Evolutionary conservation across 2,888 invertebrate species (phyloP).

Genomic region (Galeopsomyia nigrocyanea): DNA sequence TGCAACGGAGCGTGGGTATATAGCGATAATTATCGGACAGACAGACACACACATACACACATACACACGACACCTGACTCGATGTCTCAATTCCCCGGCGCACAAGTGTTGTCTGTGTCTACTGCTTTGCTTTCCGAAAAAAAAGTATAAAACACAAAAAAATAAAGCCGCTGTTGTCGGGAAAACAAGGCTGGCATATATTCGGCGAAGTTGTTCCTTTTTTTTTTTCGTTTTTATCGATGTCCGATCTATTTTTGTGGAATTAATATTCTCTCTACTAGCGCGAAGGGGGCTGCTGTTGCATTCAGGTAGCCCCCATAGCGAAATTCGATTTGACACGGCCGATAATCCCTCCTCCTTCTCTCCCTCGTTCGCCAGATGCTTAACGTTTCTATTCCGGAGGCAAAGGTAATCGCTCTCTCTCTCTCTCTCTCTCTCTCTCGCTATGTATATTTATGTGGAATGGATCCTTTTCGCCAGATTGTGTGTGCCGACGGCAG

Average conservation of each 20-base stretch:
- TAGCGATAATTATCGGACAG: too few relatives aligned
- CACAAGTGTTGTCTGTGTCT: background rate
- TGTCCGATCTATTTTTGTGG: background rate
- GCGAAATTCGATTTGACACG: slow-evolving; percentile 45
- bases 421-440: background rate
- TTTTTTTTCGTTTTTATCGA: background rate
- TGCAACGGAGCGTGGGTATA: too few relatives aligned
- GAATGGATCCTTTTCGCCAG: slow-evolving; percentile 35
- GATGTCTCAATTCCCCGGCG: background rate
- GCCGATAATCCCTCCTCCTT: slow-evolving; percentile 36
- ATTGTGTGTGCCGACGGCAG: slow-evolving; percentile 1
- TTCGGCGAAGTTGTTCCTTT: background rate
- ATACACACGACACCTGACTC: too few relatives aligned
- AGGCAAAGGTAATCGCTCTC: slow-evolving; percentile 15
- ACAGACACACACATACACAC: too few relatives aligned
- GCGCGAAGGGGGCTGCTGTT: background rate
- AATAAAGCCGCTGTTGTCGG: background rate
- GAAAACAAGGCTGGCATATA: too few relatives aligned
- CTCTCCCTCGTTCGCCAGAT: slow-evolving; percentile 23
- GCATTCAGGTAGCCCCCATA: slow-evolving; percentile 29
- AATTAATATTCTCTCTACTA: background rate
- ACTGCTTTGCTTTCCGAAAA: background rate
- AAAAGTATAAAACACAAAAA: background rate
- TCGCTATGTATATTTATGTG: slow-evolving; percentile 23
- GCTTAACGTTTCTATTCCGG: slow-evolving; percentile 44